Evolutionary conservation across 2,113 vertebrate genomes (phyloP).

Genomic region (Erythrolamprus reginae): DNA sequence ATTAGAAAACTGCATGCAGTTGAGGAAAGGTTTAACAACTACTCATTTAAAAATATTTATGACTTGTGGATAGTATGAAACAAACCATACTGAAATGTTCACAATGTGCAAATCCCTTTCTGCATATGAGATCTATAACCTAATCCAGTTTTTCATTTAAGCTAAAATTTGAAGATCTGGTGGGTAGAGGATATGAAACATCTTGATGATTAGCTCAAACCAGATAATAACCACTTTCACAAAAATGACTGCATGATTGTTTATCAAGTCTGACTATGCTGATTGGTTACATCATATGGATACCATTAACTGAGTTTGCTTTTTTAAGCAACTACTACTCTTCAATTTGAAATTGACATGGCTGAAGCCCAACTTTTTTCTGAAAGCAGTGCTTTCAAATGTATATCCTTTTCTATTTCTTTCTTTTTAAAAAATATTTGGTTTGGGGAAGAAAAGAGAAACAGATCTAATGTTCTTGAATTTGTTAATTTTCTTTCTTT

Average conservation of each 20-base stretch:
- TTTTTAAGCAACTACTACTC: conserved; percentile 60
- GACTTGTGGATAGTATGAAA: conserved; percentile 28
- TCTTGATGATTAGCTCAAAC: conserved; percentile 54
- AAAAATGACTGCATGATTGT: conserved; percentile 70
- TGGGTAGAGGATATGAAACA: conserved; percentile 51
- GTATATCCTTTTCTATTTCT: conserved; percentile 38
- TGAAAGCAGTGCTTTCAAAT: conserved; percentile 60
- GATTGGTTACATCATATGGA: conserved; percentile 73
- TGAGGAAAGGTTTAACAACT: conserved; percentile 12
- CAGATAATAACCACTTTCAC: conserved; percentile 66
- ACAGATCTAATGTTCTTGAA: conserved; percentile 47
- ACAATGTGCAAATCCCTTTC: conserved; percentile 24
- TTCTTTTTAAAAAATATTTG: conserved; percentile 44
- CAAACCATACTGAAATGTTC: conserved; percentile 47
- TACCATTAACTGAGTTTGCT: conserved; percentile 69
- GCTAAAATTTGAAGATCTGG: conserved; percentile 28
- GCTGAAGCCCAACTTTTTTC: conserved; percentile 61
- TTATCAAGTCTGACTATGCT: conserved; percentile 73
- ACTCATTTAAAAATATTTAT: conserved; percentile 27
- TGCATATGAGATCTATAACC: conserved; percentile 3
- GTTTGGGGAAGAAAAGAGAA: conserved; percentile 10
- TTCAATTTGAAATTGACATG: conserved; percentile 60
- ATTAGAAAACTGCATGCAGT: background rate
- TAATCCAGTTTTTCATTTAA: background rate
- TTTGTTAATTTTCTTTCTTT: conserved; percentile 41